phyloP scores from a whole-genome alignment of 2,888 invertebrate genomes.

The Ametastegia equiseti region DNA sequence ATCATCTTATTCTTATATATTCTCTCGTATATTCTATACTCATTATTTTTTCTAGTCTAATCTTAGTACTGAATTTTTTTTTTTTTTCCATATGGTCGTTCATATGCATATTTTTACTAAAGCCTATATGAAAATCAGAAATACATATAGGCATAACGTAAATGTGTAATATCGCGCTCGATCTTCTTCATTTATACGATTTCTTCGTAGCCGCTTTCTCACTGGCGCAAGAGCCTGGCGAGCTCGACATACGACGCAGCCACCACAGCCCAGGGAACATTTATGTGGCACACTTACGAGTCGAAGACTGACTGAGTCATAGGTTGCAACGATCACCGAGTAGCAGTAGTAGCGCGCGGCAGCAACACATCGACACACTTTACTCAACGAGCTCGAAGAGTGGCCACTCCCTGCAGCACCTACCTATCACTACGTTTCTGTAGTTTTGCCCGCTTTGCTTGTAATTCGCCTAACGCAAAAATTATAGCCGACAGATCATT shows the following conservation, averaged over 20 bases:
- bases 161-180: conserved; percentile 18
- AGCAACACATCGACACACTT: conserved; percentile 46
- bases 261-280: too few species aligned
- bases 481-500: neutral
- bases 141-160: neutral
- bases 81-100: too few species aligned
- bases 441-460: neutral
- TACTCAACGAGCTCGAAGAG: conserved; percentile 22
- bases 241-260: conserved; percentile 11
- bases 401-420: conserved; percentile 8
- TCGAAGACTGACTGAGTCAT: conserved; percentile 47
- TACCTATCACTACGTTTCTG: neutral
- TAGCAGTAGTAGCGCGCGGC: too few species aligned
- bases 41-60: too few species aligned
- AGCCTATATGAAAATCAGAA: too few species aligned
- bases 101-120: too few species aligned
- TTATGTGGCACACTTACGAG: conserved; percentile 50
- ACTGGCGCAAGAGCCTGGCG: conserved; percentile 32
- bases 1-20: too few species aligned
- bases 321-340: too few species aligned
- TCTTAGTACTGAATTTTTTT: too few species aligned
- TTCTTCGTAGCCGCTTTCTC: conserved; percentile 38
- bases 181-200: conserved; percentile 3
- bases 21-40: neutral
- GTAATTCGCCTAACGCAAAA: neutral